Conservation (phyloP, 2,888 invertebrate species). For the Yponomeuta malinellus region DNA sequence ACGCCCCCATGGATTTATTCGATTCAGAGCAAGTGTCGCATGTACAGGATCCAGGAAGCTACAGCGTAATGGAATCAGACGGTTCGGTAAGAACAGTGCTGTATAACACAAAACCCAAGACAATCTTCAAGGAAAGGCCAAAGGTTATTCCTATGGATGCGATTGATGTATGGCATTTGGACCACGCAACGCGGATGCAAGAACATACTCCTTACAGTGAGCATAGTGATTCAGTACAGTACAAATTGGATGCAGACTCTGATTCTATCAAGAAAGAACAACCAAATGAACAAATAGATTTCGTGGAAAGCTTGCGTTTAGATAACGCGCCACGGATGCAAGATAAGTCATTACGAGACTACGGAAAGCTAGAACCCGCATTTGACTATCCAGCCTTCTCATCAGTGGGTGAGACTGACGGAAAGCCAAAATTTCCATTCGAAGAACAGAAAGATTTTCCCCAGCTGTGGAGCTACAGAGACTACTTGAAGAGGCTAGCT, state of each 20-base stretch:
- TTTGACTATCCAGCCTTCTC: constrained; percentile 12
- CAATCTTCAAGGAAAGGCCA: constrained; percentile 63
- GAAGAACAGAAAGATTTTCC: constrained; percentile 10
- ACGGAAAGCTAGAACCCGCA: constrained; percentile 34
- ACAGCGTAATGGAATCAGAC: constrained; percentile 81
- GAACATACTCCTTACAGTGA: no score
- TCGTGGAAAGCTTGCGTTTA: not conserved
- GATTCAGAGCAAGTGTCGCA: not conserved
- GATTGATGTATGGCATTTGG: constrained; percentile 18
- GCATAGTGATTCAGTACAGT: not conserved
- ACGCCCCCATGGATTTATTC: not conserved
- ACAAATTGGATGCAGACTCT: not conserved
- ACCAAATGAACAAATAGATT: not conserved
- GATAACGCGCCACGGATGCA: constrained; percentile 26
- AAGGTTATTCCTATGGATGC: constrained; percentile 22
- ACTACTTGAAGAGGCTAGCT: constrained; percentile 11
- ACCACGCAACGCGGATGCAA: not conserved
- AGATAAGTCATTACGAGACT: constrained; percentile 54
- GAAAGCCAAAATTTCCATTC: constrained; percentile 4
- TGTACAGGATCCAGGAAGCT: constrained; percentile 60
- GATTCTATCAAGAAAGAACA: not conserved
- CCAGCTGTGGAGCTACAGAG: constrained; percentile 1
- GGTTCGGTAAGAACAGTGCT: constrained; percentile 78
- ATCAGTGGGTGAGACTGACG: not conserved
- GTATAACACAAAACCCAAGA: constrained; percentile 75